Evolutionary conservation across 2,888 invertebrate species (phyloP), one percentile per base, ranked within the genome.

Genomic region (Congeria kusceri): DNA sequence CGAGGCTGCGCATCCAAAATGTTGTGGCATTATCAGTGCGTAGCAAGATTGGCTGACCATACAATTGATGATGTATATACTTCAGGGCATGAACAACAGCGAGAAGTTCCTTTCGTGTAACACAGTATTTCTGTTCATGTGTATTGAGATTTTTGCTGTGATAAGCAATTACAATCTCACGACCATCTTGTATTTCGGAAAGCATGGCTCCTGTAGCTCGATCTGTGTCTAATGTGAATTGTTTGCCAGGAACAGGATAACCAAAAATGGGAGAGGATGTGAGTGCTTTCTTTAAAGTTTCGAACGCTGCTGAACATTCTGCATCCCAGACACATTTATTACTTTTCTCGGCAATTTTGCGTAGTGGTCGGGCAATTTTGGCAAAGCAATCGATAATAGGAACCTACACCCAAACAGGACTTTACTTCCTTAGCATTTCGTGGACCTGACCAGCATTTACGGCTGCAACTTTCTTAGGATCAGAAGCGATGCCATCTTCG

Each of bases 311-410:
- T 15, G 62, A 28, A 47, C 75, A 76, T 44, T 56, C 32, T n/a
- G 53, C 59, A 58, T 63, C 29, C 76, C 64, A 70, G 27, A 25
- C 39, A 65, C 70, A 76, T 25, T 61, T 46, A n/a, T 46, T 63
- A 20, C 23, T 28, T 57, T 76, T 76, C 27, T 76, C 62, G 18
- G 65, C 57, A 11, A 65, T 28, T 58, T 64, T 56, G 59, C 70
- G 57, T 11, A 70, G 69, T 47, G 70, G 75, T 20, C 28, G 18
- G n/a, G 68, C 75, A 49, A 75, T 53, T 28, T 39, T n/a, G 4
- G 63, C 65, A 73, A 62, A 64, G 47, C 46, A 20, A 20, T 3
- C 49, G 49, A 49, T 49, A 49, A 20, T 49, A 49, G n/a, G 20
- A 49, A 20, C 49, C 4, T 20, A 49, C 4, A 5, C 49, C 49